Base-by-base conservation (phyloP, 2,113 vertebrate genomes). In the Tragelaphus imberbis region DNA sequence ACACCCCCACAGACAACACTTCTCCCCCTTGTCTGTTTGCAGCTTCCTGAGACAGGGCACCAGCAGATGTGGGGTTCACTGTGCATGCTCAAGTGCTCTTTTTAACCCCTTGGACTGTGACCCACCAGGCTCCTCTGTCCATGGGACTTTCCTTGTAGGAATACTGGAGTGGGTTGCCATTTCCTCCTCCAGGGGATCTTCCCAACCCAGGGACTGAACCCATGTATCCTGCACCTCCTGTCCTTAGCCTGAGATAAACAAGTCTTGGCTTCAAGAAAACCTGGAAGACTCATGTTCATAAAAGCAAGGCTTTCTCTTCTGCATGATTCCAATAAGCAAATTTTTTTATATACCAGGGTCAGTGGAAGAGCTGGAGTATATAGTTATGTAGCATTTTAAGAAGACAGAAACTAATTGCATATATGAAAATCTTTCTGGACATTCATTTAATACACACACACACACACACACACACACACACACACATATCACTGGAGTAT, bases 401-500 rank as follows among this genome's bases (percentile, higher is more conserved):
- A 59, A 98, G 0, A 88, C 7, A 93, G 77, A 56, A 80, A 81
- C 36, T 94, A 98, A 97, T 3, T 82, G 19, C 59, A 16, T 7
- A 2, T n/a, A 65, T 95, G 28, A 97, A 96, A 97, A 84, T 80
- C 96, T 91, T 95, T 96, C 90, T 77, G 44, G 13, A 85, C 94
- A 95, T 98, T 88, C 63, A 95, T 75, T 71, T 92, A 5, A 59
- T 11, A 40, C 40, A 40, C 40, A 44, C 40, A 44, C 5, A 44
- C 40, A 44, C 40, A 44, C 5, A 44, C 5, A 44, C 40, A 44
- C 40, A 44, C 40, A 44, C 40, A 44, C 40, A 40, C 40, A 40
- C 40, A 40, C 40, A 40, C 40, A 40, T 71, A 6, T 71, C 19
- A 97, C 90, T 92, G 15, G 40, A 95, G 75, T 95, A n/a, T n/a